A percentile compares a stretch with the other conserved stretches of the same genome.
Evolutionary conservation across 2,888 invertebrate species (phyloP).

Genomic region (Dicyrtoma fusca): DNA sequence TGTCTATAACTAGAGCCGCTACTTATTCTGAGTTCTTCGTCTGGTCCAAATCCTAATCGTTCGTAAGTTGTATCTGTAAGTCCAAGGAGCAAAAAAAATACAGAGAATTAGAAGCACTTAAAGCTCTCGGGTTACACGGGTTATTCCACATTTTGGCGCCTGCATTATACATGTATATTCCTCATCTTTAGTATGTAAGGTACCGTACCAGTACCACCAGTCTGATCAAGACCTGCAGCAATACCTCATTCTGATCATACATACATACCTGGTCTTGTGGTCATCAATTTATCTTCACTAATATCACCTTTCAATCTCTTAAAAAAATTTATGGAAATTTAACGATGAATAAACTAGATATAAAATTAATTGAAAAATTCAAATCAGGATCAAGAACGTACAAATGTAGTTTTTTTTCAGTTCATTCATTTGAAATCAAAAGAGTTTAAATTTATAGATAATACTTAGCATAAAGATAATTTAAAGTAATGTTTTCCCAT

Average conservation of each 20-base stretch:
- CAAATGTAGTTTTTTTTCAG: no score
- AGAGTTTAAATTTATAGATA: no score
- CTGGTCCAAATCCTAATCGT: no score
- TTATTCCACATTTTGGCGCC: conserved; percentile 18
- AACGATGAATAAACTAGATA: conserved; percentile 22
- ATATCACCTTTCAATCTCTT: conserved; percentile 16
- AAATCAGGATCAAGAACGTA: no score
- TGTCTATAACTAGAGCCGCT: no score
- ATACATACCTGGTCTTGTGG: background rate
- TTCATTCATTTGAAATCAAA: no score
- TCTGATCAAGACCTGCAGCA: no score
- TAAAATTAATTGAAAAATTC: conserved; percentile 17
- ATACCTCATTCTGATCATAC: background rate
- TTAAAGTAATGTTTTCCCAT: no score
- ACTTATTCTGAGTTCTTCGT: no score
- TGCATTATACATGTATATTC: conserved; percentile 3
- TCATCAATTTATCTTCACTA: conserved; percentile 26
- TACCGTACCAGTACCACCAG: background rate
- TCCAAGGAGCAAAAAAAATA: no score
- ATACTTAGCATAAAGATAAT: no score
- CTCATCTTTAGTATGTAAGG: background rate
- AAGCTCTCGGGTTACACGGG: conserved; percentile 24
- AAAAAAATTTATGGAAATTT: conserved; percentile 17
- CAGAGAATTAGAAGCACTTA: conserved; percentile 22
- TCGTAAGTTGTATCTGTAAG: no score